A percentile compares a stretch with the other conserved stretches of the same genome.
Evolutionary conservation across 2,888 invertebrate species (phyloP).

Genomic region (Eubasilissa splendida): DNA sequence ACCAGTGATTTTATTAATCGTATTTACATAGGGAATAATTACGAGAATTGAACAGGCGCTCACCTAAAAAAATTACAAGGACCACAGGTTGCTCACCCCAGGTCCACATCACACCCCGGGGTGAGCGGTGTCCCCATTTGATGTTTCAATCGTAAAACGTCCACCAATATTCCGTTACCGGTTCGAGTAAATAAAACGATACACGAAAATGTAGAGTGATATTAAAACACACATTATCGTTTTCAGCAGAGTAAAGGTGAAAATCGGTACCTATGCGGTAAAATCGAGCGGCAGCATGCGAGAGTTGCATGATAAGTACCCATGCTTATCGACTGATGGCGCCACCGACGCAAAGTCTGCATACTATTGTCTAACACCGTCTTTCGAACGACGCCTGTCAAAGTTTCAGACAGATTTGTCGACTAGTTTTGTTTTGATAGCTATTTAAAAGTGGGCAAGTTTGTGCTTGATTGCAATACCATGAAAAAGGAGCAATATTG

Average conservation of each 20-base stretch:
- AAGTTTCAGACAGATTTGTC: no score
- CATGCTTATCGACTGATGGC: not conserved
- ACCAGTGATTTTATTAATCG: not conserved
- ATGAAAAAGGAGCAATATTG: no score
- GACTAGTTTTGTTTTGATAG: no score
- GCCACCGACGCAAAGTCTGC: not conserved
- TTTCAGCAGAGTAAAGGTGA: not conserved
- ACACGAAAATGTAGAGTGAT: not conserved
- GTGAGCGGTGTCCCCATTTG: not conserved
- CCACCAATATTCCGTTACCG: not conserved
- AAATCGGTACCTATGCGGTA: no score
- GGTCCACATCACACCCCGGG: not conserved
- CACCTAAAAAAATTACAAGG: no score
- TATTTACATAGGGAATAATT: no score
- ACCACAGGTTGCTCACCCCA: not conserved
- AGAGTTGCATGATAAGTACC: not conserved
- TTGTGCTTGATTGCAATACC: no score
- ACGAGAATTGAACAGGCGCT: no score
- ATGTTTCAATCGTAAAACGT: no score
- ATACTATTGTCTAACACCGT: not conserved
- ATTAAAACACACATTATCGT: slow-evolving; percentile 28
- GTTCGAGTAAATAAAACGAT: not conserved
- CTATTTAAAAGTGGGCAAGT: no score
- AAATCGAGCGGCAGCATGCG: no score
- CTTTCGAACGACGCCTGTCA: not conserved